These are phyloP conservation scores for Didymodactylos carnosus DNA, from an alignment of 2,888 invertebrate genomes.

Conservation along the genomic window DNA sequence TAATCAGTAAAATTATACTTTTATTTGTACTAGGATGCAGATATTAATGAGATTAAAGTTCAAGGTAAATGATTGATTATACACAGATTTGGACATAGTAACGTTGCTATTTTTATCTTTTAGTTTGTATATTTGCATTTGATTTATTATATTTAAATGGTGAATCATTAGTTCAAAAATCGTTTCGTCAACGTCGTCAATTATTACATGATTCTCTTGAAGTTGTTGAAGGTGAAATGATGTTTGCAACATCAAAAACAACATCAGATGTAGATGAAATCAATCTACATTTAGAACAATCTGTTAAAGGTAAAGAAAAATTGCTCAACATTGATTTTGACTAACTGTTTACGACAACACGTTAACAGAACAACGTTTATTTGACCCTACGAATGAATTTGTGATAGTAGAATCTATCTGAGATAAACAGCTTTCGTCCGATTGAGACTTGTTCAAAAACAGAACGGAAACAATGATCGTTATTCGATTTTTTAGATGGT, in stretches of 20 bases:
- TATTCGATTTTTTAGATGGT: conserved; percentile 55
- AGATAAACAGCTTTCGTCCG: too few relatives aligned
- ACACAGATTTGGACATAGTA: neutral
- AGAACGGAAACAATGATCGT: too few relatives aligned
- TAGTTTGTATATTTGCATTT: conserved; percentile 81
- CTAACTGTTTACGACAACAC: too few relatives aligned
- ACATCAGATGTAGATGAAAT: conserved; percentile 71
- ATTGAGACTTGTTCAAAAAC: too few relatives aligned
- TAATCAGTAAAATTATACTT: too few relatives aligned
- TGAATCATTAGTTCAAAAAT: conserved; percentile 53
- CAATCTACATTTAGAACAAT: conserved; percentile 73
- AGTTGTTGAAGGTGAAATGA: conserved; percentile 53
- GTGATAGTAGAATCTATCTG: too few relatives aligned
- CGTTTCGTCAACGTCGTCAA: conserved; percentile 53
- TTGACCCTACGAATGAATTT: too few relatives aligned
- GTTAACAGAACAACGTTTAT: too few relatives aligned
- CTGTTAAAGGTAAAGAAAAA: conserved; percentile 77
- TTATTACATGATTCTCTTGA: conserved; percentile 43
- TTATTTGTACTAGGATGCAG: conserved; percentile 47
- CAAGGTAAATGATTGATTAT: conserved; percentile 36
- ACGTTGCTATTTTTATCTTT: neutral
- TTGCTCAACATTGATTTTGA: conserved; percentile 24
- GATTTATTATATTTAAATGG: conserved; percentile 83
- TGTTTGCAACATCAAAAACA: conserved; percentile 62
- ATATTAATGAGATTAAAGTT: conserved; percentile 54